Evolutionary conservation across 2,113 vertebrate species (phyloP).

Genomic region (Onychostoma macrolepis): DNA sequence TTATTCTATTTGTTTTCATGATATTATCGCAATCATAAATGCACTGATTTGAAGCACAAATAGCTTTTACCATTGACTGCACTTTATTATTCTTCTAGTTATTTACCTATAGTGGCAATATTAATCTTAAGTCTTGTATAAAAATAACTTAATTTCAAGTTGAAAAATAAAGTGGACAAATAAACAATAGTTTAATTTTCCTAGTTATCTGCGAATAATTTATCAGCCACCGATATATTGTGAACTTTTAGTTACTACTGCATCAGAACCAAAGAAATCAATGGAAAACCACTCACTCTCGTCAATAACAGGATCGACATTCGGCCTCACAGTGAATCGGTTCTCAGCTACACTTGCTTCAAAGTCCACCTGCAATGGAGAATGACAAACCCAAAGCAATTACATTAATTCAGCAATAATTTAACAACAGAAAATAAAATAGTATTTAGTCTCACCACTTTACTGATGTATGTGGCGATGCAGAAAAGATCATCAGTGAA

Average conservation of each 20-base stretch:
- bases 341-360: conserved; percentile 85
- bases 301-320: conserved; percentile 89
- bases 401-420: background rate
- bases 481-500: conserved; percentile 89
- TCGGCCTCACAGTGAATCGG: conserved; percentile 86
- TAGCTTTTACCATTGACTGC: background rate
- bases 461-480: conserved; percentile 85
- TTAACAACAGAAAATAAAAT: background rate
- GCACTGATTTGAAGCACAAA: background rate
- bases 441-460: conserved; percentile 74
- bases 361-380: conserved; percentile 84
- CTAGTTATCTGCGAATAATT: background rate
- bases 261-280: background rate
- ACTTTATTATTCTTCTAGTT: background rate
- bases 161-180: background rate
- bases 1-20: no score
- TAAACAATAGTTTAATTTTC: background rate
- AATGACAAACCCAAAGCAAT: conserved; percentile 33
- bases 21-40: no score
- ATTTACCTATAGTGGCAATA: background rate
- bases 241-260: background rate
- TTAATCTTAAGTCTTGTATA: background rate
- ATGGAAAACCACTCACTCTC: conserved; percentile 77
- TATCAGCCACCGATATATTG: background rate
- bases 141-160: background rate